Evolutionary conservation across 1,140 invertebrate genomes (phyloP), one percentile per base, ranked within the genome.

Genomic region (Orius laevigatus): DNA sequence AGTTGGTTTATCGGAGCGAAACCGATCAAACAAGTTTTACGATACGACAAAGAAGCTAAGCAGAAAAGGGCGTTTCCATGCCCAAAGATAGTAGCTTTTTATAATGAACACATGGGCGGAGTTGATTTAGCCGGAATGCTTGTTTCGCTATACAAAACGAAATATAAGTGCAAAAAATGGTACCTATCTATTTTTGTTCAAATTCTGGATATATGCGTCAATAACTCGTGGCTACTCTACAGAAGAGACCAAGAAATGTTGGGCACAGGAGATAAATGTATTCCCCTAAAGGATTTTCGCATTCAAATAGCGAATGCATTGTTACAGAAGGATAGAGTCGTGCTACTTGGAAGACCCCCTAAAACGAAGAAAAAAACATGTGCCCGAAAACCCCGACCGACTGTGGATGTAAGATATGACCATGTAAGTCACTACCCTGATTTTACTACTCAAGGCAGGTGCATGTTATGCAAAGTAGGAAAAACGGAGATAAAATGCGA

Each of bases 71-170:
- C 62, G 45, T 60, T 69, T 34, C 10, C 51, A 34, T 60, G 65
- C 49, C 64, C 63, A 32, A 56, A 58, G 53, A 59, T 65, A 46
- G 61, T 69, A 1, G 58, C 59, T 46, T 51, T 60, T 40, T 68
- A 69, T 53, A 69, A 67, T 55, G 53, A 55, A 36, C 56, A 61
- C 39, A 62, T 61, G 57, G 60, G 57, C 45, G 60, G 58, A 31
- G 61, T 62, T 10, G 62, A 63, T 53, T 57, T 68, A 41, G 61
- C 60, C 50, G 66, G 69, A 58, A 64, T 60, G 50, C 60, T 67
- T 54, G 59, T 66, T 53, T 60, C 59, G 43, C 58, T 63, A 46
- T 64, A 67, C 39, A 41, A 53, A 41, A 57, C 51, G 33, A 20
- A 32, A 11, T 41, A 57, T 10, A 48, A 35, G n/a, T 36, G 50